phyloP scores from a whole-genome alignment of 2,888 invertebrate species.

The Lochmaea crataegi region DNA sequence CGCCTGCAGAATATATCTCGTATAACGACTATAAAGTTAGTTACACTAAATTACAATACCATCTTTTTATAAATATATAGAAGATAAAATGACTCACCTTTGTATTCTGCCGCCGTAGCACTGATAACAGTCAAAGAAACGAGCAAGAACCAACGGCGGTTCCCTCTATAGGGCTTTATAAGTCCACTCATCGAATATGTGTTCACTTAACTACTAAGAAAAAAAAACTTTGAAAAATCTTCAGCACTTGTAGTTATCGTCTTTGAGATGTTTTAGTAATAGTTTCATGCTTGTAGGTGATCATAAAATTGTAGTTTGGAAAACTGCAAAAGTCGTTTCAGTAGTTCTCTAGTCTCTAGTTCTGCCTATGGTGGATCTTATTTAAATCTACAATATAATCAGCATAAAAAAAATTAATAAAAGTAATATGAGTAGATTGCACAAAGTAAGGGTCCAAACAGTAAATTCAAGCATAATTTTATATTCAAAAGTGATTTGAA shows the following conservation, averaged over 20 bases:
- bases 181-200: slow-evolving; percentile 30
- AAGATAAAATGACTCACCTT: slow-evolving; percentile 36
- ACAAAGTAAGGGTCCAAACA: too few species aligned
- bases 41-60: not conserved
- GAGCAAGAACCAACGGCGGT: slow-evolving; percentile 25
- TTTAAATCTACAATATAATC: too few species aligned
- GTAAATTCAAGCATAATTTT: too few species aligned
- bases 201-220: slow-evolving; percentile 17
- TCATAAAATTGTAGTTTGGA: not conserved
- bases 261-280: slow-evolving; percentile 10
- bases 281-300: slow-evolving; percentile 2
- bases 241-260: slow-evolving; percentile 20
- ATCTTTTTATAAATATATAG: slow-evolving; percentile 10
- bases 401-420: too few species aligned
- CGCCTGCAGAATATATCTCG: too few species aligned
- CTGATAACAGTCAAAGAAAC: slow-evolving; percentile 32
- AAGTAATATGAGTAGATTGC: too few species aligned
- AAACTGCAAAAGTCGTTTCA: not conserved
- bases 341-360: too few species aligned
- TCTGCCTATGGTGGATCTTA: too few species aligned
- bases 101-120: slow-evolving; percentile 35
- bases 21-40: too few species aligned
- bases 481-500: too few species aligned
- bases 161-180: slow-evolving; percentile 29
- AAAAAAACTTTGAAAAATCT: slow-evolving; percentile 15